phyloP scores from a whole-genome alignment of 2,888 invertebrate species.

The Epicampocera succincta region DNA sequence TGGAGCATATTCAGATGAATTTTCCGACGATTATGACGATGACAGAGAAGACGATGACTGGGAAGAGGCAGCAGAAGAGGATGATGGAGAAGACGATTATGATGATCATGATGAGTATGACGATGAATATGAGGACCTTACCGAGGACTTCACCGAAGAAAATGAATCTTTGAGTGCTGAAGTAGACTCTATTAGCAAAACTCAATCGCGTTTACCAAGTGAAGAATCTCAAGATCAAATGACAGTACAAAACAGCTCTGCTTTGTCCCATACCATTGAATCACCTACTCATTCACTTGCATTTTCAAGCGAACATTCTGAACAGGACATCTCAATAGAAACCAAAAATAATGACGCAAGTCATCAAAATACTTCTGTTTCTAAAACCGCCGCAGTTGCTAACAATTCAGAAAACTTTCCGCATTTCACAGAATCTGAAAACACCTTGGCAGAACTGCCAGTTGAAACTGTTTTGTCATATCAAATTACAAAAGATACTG shows the following conservation, averaged over 20 bases:
- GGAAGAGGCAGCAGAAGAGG: constrained; percentile 76
- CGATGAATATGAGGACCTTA: constrained; percentile 74
- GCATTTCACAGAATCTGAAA: constrained; percentile 39
- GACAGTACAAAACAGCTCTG: constrained; percentile 30
- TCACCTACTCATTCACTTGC: constrained; percentile 51
- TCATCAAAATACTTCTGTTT: constrained; percentile 30
- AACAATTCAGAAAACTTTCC: background rate
- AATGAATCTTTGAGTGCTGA: constrained; percentile 59
- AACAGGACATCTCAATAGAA: constrained; percentile 18
- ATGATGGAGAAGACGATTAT: constrained; percentile 73
- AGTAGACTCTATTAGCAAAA: constrained; percentile 13
- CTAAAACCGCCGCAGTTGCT: constrained; percentile 25
- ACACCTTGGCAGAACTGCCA: constrained; percentile 31
- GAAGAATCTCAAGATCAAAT: constrained; percentile 49
- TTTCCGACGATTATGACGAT: constrained; percentile 79
- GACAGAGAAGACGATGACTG: constrained; percentile 74
- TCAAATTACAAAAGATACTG: constrained; percentile 3
- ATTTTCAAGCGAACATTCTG: constrained; percentile 46
- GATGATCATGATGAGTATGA: constrained; percentile 73
- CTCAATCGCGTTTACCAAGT: constrained; percentile 29
- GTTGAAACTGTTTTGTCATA: constrained; percentile 24
- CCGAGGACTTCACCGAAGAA: constrained; percentile 71
- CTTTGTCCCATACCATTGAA: constrained; percentile 31
- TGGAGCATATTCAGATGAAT: constrained; percentile 83
- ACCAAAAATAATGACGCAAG: constrained; percentile 10